A percentile compares a stretch with the other conserved stretches of the same genome.
Conservation (phyloP, 2,113 vertebrate genomes). For the Rhombomys opimus region DNA sequence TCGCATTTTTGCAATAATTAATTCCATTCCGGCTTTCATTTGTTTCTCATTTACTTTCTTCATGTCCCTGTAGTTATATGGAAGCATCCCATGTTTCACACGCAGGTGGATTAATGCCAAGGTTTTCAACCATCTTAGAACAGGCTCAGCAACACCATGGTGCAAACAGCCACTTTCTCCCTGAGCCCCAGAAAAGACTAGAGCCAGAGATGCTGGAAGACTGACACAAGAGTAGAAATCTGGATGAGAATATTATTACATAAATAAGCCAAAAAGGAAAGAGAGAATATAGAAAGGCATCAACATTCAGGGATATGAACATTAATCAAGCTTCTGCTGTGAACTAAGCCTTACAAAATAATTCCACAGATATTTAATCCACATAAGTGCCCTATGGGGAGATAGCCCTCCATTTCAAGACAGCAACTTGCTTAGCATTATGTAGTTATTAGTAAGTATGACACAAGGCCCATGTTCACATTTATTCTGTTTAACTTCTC, state of each 20-base stretch:
- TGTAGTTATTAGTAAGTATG: not conserved
- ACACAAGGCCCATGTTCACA: slow-evolving; percentile 17
- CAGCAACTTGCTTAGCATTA: not conserved
- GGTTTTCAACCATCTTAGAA: slow-evolving; percentile 3
- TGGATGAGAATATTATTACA: not conserved
- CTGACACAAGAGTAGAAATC: not conserved
- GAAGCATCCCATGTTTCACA: slow-evolving; percentile 37
- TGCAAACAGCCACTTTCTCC: slow-evolving; percentile 4
- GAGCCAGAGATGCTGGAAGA: not conserved
- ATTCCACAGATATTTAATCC: not conserved
- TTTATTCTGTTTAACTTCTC: slow-evolving; percentile 15
- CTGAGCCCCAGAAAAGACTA: slow-evolving; percentile 7
- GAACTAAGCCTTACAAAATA: not conserved
- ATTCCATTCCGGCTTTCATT: slow-evolving; percentile 7
- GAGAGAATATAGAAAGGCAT: not conserved
- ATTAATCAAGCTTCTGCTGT: not conserved
- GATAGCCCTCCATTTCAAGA: not conserved
- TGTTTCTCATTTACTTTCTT: slow-evolving; percentile 31
- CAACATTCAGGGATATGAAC: not conserved
- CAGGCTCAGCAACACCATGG: not conserved
- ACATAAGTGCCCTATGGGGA: not conserved
- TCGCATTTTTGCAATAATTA: slow-evolving; percentile 3
- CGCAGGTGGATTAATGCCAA: not conserved
- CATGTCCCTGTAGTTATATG: not conserved
- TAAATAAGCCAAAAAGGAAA: not conserved